Conservation (phyloP, 2,888 invertebrate genomes). For the Volucella inanis region DNA sequence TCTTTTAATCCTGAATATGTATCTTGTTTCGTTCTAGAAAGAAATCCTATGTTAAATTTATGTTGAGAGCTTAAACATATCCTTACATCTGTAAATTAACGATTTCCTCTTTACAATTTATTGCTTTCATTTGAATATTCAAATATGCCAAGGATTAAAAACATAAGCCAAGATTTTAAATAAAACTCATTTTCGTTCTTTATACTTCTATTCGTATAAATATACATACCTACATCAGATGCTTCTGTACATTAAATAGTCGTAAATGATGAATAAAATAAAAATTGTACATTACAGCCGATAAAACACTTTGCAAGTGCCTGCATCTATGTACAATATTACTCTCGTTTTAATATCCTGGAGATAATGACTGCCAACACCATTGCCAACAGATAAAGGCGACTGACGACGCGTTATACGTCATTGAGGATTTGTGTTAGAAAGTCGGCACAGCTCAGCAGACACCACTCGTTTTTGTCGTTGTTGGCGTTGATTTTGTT, state of each 20-base stretch:
- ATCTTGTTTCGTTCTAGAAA: too few species aligned
- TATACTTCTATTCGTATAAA: too few species aligned
- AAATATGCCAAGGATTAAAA: too few species aligned
- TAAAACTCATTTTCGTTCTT: too few species aligned
- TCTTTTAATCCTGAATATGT: too few species aligned
- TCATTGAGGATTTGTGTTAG: constrained; percentile 46
- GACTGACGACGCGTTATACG: constrained; percentile 25
- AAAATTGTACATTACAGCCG: constrained; percentile 19
- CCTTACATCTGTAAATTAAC: too few species aligned
- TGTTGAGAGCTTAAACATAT: too few species aligned
- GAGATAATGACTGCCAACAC: constrained; percentile 26
- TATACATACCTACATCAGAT: too few species aligned
- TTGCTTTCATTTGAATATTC: too few species aligned
- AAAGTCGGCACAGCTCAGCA: constrained; percentile 35
- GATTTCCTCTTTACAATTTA: too few species aligned
- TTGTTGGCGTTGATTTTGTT: background rate
- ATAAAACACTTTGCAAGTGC: constrained; percentile 35
- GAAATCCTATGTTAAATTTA: too few species aligned
- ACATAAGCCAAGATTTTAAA: too few species aligned
- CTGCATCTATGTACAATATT: constrained; percentile 24
- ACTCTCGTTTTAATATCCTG: constrained; percentile 54
- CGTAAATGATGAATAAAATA: constrained; percentile 29
- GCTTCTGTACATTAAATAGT: background rate
- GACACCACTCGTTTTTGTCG: constrained; percentile 26
- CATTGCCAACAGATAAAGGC: constrained; percentile 19